Percentiles rank a stretch among this genome's conserved stretches.
Conservation (phyloP, 2,113 vertebrate species). For the Trinectes maculatus region DNA sequence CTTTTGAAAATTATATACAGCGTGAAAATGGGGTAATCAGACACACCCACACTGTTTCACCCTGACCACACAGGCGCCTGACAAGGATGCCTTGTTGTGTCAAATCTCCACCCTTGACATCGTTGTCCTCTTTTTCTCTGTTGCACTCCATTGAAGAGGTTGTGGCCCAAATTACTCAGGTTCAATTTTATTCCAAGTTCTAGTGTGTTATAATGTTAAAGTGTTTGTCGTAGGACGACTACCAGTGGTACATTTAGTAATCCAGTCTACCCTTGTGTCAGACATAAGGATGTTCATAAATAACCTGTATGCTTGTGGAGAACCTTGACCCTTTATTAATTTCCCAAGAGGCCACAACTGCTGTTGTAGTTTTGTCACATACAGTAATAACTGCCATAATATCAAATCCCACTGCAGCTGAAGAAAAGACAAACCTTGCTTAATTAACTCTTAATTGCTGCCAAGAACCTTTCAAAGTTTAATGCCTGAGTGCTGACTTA, state of each 20-base stretch:
- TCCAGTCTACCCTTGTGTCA: background rate
- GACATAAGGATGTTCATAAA: conserved; percentile 4
- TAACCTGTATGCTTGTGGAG: too few relatives aligned
- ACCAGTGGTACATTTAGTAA: conserved; percentile 13
- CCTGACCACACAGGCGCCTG: conserved; percentile 12
- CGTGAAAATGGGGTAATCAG: conserved; percentile 11
- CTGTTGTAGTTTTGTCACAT: conserved; percentile 14
- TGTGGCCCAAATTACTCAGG: background rate
- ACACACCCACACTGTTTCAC: conserved; percentile 30
- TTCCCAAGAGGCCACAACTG: background rate
- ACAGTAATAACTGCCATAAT: conserved; percentile 1
- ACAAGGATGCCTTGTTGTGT: conserved; percentile 33
- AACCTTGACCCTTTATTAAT: conserved; percentile 15
- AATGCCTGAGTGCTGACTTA: background rate
- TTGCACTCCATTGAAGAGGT: conserved; percentile 28
- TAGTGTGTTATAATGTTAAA: background rate
- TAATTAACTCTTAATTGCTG: conserved; percentile 10
- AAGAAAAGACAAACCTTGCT: conserved; percentile 6
- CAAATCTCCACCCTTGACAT: conserved; percentile 53
- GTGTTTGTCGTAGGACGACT: background rate
- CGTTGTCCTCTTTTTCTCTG: conserved; percentile 15
- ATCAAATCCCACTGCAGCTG: background rate
- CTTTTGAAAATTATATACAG: conserved; percentile 17
- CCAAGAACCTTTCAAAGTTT: background rate
- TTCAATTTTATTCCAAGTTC: conserved; percentile 5